Conservation (phyloP, 2,888 invertebrate species). For the Monopis laevigella region DNA sequence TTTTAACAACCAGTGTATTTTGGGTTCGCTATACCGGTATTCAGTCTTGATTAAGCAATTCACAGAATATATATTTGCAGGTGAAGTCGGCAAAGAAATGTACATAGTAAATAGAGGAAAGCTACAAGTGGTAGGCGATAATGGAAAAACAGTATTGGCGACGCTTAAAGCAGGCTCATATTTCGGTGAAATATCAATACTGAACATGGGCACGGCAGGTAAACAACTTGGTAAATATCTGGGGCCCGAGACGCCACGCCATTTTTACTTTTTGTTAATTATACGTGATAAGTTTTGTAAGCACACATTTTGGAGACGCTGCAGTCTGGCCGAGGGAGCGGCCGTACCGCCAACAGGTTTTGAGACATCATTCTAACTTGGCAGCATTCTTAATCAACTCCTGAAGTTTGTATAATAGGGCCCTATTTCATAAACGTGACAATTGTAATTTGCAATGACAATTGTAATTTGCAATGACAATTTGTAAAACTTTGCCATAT, state of each 20-base stretch:
- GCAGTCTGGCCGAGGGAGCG: slow-evolving; percentile 66
- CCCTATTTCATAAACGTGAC: too few relatives aligned
- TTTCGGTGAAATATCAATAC: slow-evolving; percentile 99
- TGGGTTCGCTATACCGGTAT: too few relatives aligned
- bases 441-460: too few relatives aligned
- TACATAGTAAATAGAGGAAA: slow-evolving; percentile 98
- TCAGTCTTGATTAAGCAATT: too few relatives aligned
- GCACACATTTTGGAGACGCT: slow-evolving; percentile 64
- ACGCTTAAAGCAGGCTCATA: slow-evolving; percentile 98
- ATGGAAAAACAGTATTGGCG: slow-evolving; percentile 95
- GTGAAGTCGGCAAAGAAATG: slow-evolving; percentile 99
- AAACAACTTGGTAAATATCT: slow-evolving; percentile 95
- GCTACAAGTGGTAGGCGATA: slow-evolving; percentile 94
- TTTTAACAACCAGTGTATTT: too few relatives aligned
- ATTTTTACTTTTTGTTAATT: slow-evolving; percentile 41
- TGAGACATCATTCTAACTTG: slow-evolving; percentile 43
- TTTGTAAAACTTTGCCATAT: too few relatives aligned
- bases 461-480: too few relatives aligned
- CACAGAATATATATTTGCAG: slow-evolving; percentile 59
- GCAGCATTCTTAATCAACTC: slow-evolving; percentile 3
- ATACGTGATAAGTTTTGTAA: slow-evolving; percentile 53
- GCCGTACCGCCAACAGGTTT: slow-evolving; percentile 59
- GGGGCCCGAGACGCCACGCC: slow-evolving; percentile 68
- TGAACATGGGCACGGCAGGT: slow-evolving; percentile 99
- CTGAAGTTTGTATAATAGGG: too few relatives aligned